Evolutionary conservation across 2,888 invertebrate species (phyloP).

Genomic region (Caenorhabditis sulstoni): DNA sequence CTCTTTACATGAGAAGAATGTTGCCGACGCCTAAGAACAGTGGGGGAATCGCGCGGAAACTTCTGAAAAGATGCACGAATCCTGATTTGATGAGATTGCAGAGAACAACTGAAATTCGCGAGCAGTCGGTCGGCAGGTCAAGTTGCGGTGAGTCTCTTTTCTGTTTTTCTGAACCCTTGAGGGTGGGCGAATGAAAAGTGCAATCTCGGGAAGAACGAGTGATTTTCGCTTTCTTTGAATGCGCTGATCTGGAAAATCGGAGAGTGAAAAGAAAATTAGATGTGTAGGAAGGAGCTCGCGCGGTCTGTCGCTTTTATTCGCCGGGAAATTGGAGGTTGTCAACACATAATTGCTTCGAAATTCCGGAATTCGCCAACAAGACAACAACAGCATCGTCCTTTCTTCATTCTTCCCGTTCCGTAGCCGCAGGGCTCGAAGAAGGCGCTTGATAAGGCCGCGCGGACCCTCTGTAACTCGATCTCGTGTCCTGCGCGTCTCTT

Average conservation of each 20-base stretch:
- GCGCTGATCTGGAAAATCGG: slow-evolving; percentile 54
- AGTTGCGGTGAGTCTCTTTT: slow-evolving; percentile 49
- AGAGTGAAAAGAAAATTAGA: slow-evolving; percentile 46
- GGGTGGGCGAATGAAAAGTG: slow-evolving; percentile 22
- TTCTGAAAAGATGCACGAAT: slow-evolving; percentile 56
- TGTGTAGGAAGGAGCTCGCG: slow-evolving; percentile 11
- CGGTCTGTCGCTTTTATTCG: background rate
- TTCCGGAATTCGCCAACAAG: background rate
- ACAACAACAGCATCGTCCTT: background rate
- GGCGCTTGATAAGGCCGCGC: slow-evolving; percentile 39
- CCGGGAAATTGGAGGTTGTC: background rate
- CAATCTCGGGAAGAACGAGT: slow-evolving; percentile 16
- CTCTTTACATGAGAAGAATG: slow-evolving; percentile 51
- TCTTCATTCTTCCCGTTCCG: slow-evolving; percentile 1
- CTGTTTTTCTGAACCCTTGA: slow-evolving; percentile 11
- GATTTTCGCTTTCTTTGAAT: slow-evolving; percentile 22
- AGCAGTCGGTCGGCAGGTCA: slow-evolving; percentile 40
- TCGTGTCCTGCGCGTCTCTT: slow-evolving; percentile 27
- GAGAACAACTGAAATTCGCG: slow-evolving; percentile 57
- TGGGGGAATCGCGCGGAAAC: slow-evolving; percentile 54
- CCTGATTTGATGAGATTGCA: slow-evolving; percentile 62
- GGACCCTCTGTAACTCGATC: slow-evolving; percentile 55
- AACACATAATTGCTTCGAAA: slow-evolving; percentile 16
- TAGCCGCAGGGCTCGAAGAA: slow-evolving; percentile 7
- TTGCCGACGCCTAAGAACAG: slow-evolving; percentile 42